Evolutionary conservation across 2,888 invertebrate species (phyloP).

Genomic region (Melanostoma scalare): DNA sequence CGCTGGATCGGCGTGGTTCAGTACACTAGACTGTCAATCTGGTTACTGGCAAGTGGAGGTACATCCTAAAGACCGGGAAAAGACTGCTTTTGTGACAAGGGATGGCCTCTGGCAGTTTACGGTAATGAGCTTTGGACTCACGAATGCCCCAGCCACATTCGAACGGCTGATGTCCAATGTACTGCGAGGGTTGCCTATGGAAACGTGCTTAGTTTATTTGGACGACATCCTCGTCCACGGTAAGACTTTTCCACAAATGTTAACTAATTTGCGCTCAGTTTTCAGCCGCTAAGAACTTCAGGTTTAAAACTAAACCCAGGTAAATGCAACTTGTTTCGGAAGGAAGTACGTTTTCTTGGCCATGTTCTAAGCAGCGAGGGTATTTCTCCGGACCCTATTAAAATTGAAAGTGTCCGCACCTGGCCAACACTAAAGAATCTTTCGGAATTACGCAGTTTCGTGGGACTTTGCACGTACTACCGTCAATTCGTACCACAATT

Average conservation of each 20-base stretch:
- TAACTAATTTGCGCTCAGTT: constrained; percentile 25
- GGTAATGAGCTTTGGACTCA: too few relatives aligned
- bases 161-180: too few relatives aligned
- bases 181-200: constrained; percentile 1
- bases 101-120: too few relatives aligned
- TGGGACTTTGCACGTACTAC: constrained; percentile 17
- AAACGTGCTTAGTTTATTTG: constrained; percentile 56
- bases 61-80: too few relatives aligned
- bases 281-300: background rate
- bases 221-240: constrained; percentile 69
- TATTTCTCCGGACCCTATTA: too few relatives aligned
- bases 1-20: too few relatives aligned
- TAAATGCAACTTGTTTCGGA: constrained; percentile 5
- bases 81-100: too few relatives aligned
- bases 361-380: background rate
- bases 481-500: too few relatives aligned
- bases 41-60: too few relatives aligned
- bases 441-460: constrained; percentile 15
- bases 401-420: constrained; percentile 2
- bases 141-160: too few relatives aligned
- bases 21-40: too few relatives aligned
- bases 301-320: background rate
- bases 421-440: background rate
- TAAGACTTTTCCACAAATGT: constrained; percentile 56
- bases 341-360: constrained; percentile 24